Evolutionary conservation across 2,888 invertebrate species (phyloP), one percentile per base, ranked within the genome.

Genomic region (Microctonus brassicae): DNA sequence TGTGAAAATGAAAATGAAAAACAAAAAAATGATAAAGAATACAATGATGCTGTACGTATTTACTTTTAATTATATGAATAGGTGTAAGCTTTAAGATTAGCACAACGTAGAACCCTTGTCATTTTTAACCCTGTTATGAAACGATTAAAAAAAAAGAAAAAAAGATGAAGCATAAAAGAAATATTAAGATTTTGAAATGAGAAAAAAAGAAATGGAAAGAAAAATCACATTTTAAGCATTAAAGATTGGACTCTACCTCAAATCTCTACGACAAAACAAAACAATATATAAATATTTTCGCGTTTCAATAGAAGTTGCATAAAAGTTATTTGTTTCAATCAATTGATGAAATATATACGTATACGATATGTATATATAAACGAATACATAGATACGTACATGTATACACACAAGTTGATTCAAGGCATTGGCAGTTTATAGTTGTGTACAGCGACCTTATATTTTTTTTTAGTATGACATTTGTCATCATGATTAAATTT

Each of bases 361-460:
- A 20, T 34, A 34, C 29, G 24, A n/a, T 13, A 29, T 17, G 13
- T 33, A 58, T 3, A 26, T 29, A 58, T 26, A 57, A 29, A 58
- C 3, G 7, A 29, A 29, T 5, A 20, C 10, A 17, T 34, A n/a
- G 1, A 58, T 58, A 20, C n/a, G n/a, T 11, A 24, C 24, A n/a
- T 24, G 42, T 34, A 39, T 20, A 42, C 42, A 63, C 24, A 62
- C n/a, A n/a, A 13, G 17, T 70, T 70, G 26, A 24, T 63, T 63
- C 10, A 36, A 29, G 33, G 71, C 75, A 77, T 77, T 78, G 78
- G 77, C 78, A 73, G 73, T 76, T 66, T 72, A 75, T 79, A 80
- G n/a, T n/a, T n/a, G 77, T 39, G 78, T 78, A 82, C 87, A 85
- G 86, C 84, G 86, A 86, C 85, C 84, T 87, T 86, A 86, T 82